phyloP scores from a whole-genome alignment of 2,888 invertebrate species.

The Stegana nigrithorax region DNA sequence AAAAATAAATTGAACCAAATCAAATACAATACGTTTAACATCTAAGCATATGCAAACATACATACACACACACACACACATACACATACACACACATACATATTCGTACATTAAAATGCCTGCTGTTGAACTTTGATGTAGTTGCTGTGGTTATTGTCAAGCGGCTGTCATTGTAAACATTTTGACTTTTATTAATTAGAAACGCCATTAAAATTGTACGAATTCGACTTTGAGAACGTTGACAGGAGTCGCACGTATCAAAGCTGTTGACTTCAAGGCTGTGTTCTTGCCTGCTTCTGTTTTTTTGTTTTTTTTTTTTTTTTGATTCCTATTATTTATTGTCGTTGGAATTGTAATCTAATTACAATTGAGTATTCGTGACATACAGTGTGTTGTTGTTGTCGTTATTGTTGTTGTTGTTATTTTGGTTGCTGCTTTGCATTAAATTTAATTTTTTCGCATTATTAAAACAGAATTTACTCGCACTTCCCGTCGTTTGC shows the following conservation, averaged over 20 bases:
- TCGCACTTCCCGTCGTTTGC: conserved; percentile 48
- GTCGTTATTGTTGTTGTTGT: no score
- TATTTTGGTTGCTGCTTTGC: conserved; percentile 46
- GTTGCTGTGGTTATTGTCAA: not conserved
- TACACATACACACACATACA: no score
- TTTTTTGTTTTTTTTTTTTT: not conserved
- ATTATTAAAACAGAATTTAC: conserved; percentile 57
- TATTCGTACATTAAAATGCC: no score
- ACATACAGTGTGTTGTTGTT: no score
- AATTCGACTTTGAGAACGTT: no score
- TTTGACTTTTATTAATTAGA: not conserved
- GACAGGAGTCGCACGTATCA: not conserved
- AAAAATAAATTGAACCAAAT: no score
- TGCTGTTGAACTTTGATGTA: no score
- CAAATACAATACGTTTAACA: not conserved
- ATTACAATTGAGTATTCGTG: no score
- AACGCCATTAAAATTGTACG: not conserved
- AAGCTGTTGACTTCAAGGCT: not conserved
- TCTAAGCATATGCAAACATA: no score
- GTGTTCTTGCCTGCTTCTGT: not conserved
- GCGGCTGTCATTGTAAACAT: not conserved
- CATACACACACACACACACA: no score
- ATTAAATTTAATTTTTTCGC: conserved; percentile 40
- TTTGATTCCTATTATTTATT: not conserved
- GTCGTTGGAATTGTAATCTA: no score